These are phyloP conservation scores for Muscidifurax raptorellus DNA, from an alignment of 1,140 invertebrate species.

Conservation along the genomic window DNA sequence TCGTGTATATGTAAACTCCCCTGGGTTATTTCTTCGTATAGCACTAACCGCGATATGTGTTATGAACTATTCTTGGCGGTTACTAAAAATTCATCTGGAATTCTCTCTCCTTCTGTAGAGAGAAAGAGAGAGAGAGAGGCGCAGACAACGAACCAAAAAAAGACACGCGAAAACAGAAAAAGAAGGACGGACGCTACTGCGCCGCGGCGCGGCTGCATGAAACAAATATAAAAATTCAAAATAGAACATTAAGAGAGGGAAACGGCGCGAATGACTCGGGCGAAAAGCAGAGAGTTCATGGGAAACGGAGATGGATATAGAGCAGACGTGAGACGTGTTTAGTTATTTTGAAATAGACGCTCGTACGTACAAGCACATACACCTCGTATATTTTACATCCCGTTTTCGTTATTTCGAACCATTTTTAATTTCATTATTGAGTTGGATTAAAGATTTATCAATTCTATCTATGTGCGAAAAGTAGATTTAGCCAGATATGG, in stretches of 20 bases:
- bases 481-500: slow-evolving; percentile 41
- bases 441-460: too few relatives aligned
- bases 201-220: background rate
- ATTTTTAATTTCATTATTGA: background rate
- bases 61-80: slow-evolving; percentile 21
- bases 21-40: background rate
- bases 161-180: slow-evolving; percentile 4
- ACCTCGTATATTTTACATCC: background rate
- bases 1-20: background rate
- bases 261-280: background rate
- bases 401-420: background rate
- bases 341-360: slow-evolving; percentile 34
- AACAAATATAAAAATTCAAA: slow-evolving; percentile 41
- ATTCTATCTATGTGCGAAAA: slow-evolving; percentile 12
- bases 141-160: slow-evolving; percentile 1
- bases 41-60: background rate
- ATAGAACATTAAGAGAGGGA: slow-evolving; percentile 31
- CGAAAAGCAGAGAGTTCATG: background rate
- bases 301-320: slow-evolving; percentile 16
- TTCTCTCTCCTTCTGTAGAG: background rate
- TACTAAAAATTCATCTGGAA: slow-evolving; percentile 24
- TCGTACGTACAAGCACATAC: too few relatives aligned
- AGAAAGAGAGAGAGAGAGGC: too few relatives aligned
- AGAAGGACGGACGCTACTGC: background rate
- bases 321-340: slow-evolving; percentile 3